phyloP scores from a whole-genome alignment of 2,888 invertebrate genomes.

The Tribolium freemani region DNA sequence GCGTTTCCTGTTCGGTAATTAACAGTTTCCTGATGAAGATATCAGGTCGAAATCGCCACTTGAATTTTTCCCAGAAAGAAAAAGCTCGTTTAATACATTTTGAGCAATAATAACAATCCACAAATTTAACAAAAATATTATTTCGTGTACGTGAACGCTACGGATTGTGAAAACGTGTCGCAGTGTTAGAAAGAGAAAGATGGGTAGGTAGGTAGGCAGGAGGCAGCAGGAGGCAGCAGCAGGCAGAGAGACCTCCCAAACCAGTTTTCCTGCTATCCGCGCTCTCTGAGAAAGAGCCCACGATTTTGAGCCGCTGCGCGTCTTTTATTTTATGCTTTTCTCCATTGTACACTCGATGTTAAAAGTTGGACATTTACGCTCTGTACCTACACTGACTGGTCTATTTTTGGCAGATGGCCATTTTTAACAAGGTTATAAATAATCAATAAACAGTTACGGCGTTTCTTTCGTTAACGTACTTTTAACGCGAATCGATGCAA shows the following conservation, averaged over 20 bases:
- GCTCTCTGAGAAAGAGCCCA: constrained; percentile 43
- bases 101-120: background rate
- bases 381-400: background rate
- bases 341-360: constrained; percentile 42
- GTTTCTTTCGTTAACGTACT: too few species aligned
- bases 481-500: too few species aligned
- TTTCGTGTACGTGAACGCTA: constrained; percentile 2
- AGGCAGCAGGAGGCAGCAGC: constrained; percentile 29
- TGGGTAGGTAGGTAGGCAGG: constrained; percentile 6
- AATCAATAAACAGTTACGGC: too few species aligned
- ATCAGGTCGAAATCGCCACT: background rate
- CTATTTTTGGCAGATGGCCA: background rate
- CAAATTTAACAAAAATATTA: background rate
- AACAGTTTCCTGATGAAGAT: background rate
- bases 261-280: constrained; percentile 45
- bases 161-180: constrained; percentile 12
- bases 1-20: constrained; percentile 3
- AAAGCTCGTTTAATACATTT: background rate
- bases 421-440: background rate
- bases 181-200: constrained; percentile 17
- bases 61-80: background rate
- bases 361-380: constrained; percentile 27
- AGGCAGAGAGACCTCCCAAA: constrained; percentile 43
- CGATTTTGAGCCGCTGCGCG: constrained; percentile 45
- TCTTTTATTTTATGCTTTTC: constrained; percentile 51